Percentiles rank a stretch among this genome's conserved stretches.
Conservation (phyloP, 2,113 vertebrate genomes). For the Hylia prasina region DNA sequence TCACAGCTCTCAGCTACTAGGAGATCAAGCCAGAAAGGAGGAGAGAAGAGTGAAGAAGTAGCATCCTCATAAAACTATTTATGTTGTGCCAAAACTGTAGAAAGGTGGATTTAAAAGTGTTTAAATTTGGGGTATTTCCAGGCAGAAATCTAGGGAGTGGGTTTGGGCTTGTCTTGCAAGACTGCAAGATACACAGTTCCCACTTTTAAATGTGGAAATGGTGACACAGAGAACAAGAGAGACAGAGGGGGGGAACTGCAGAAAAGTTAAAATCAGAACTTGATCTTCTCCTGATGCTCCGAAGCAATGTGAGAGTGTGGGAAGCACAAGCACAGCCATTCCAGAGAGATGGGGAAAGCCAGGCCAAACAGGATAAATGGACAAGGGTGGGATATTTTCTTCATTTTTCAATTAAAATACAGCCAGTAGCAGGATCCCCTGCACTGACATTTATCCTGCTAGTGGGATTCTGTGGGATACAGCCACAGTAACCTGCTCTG, state of each 20-base stretch:
- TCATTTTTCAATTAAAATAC: neutral
- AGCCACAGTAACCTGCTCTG: rapidly evolving
- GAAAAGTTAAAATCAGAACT: neutral
- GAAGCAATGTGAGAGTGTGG: rapidly evolving
- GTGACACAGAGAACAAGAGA: neutral
- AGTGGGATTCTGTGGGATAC: neutral
- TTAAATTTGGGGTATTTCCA: neutral
- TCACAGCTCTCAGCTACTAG: neutral
- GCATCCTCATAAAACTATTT: neutral
- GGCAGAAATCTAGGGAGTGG: neutral
- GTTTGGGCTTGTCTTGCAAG: neutral
- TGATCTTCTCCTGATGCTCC: neutral
- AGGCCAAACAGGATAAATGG: neutral
- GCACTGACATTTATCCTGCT: too few relatives aligned
- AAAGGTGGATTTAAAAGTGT: neutral
- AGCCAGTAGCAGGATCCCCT: neutral
- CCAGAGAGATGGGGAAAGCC: neutral
- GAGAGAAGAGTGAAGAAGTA: neutral
- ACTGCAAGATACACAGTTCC: neutral
- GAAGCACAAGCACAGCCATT: neutral
- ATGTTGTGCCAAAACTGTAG: neutral
- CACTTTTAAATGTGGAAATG: neutral
- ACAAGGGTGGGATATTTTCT: neutral
- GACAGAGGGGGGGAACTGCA: neutral
- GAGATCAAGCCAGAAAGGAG: neutral